phyloP scores from a whole-genome alignment of 2,888 invertebrate species.

The Leptopterna dolabrata region DNA sequence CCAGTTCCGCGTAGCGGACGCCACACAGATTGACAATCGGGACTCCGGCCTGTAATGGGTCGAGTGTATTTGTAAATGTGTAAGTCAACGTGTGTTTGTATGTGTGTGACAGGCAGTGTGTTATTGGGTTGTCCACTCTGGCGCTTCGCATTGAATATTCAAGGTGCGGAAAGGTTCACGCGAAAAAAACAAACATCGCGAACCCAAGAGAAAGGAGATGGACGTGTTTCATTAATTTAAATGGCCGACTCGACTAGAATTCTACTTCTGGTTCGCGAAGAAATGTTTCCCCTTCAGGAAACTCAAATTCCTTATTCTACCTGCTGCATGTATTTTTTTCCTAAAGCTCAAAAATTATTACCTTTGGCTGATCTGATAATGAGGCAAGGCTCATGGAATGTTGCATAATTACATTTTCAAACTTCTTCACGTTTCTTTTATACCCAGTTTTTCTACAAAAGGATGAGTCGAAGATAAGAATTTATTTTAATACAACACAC shows the following conservation, averaged over 20 bases:
- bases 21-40: constrained; percentile 10
- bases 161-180: background rate
- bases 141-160: background rate
- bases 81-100: background rate
- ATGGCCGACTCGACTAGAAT: background rate
- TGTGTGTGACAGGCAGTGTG: background rate
- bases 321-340: no score
- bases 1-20: constrained; percentile 26
- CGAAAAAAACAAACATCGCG: background rate
- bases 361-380: no score
- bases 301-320: background rate
- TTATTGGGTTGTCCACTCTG: constrained; percentile 12
- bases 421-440: no score
- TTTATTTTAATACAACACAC: no score
- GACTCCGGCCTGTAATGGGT: background rate
- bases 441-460: no score
- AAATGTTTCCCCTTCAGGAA: background rate
- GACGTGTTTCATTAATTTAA: constrained; percentile 14
- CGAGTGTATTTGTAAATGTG: background rate
- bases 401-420: no score
- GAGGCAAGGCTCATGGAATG: no score
- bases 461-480: no score
- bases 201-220: background rate
- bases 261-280: background rate
- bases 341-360: no score